Conservation (phyloP, 2,797 vertebrate genomes). For the Onychomys arenicola region DNA sequence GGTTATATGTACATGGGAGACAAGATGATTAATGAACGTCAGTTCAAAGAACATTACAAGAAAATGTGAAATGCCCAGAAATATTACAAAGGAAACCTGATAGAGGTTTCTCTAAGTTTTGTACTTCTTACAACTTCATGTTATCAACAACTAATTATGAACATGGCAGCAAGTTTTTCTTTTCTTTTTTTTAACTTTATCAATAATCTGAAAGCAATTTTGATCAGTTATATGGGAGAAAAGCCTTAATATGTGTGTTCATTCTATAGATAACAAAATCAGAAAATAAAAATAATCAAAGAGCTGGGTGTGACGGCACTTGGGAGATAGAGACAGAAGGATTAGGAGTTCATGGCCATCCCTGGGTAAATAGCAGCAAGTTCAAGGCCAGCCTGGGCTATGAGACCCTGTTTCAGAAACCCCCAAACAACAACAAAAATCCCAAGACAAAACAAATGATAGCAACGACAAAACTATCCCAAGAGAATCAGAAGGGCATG, state of each 20-base stretch:
- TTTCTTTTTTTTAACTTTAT: not conserved
- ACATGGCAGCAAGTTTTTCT: not conserved
- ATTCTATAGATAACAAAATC: not conserved
- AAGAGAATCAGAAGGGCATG: not conserved
- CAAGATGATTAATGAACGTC: not conserved
- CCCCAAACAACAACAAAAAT: not conserved
- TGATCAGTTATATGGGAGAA: not conserved
- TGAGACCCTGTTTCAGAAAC: not conserved
- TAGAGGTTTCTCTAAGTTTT: not conserved
- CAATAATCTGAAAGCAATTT: not conserved
- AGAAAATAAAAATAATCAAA: slow-evolving; percentile 29
- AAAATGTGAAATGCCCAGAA: slow-evolving; percentile 22
- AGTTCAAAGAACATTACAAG: not conserved
- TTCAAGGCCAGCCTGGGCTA: not conserved
- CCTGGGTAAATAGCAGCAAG: not conserved
- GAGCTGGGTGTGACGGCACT: not conserved
- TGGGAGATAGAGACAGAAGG: not conserved
- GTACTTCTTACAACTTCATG: not conserved
- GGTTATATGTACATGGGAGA: not conserved
- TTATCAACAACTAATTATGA: not conserved
- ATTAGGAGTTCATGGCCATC: not conserved
- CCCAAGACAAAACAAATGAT: not conserved
- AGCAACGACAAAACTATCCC: not conserved
- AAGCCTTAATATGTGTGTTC: not conserved
- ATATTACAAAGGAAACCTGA: not conserved